Evolutionary conservation across 1,140 invertebrate species (phyloP).

Genomic region (Musca domestica): DNA sequence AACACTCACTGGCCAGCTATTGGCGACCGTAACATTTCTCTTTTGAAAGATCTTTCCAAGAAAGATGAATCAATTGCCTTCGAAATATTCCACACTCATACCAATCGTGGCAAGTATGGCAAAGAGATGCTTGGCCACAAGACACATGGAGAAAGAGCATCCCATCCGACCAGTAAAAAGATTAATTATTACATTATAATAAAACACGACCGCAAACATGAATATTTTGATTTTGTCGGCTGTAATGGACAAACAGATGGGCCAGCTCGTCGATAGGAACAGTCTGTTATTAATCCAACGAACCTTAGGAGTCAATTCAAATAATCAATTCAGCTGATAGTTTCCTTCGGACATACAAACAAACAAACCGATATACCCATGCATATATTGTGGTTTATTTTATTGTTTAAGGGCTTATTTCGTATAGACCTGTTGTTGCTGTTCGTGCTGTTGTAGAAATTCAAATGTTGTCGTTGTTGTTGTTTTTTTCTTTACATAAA

Average conservation of each 20-base stretch:
- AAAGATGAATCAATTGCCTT: slow-evolving; percentile 10
- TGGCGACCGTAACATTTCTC: neutral
- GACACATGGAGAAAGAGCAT: neutral
- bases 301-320: neutral
- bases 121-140: neutral
- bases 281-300: neutral
- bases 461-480: neutral
- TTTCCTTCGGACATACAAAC: neutral
- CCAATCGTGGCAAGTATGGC: neutral
- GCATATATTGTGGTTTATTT: neutral
- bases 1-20: slow-evolving; percentile 11
- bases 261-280: neutral
- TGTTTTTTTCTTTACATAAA: neutral
- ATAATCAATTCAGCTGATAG: neutral
- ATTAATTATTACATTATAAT: slow-evolving; percentile 22
- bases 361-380: neutral
- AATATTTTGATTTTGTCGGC: slow-evolving; percentile 8
- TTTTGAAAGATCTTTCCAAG: slow-evolving; percentile 2
- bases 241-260: neutral
- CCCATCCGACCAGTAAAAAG: neutral
- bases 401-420: neutral
- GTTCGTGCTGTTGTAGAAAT: neutral
- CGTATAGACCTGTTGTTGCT: too few relatives aligned
- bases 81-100: neutral
- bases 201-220: slow-evolving; percentile 18